Base-by-base conservation (phyloP, 35 echinoderm and acorn worm species). In the Holothuria glaberrima region DNA sequence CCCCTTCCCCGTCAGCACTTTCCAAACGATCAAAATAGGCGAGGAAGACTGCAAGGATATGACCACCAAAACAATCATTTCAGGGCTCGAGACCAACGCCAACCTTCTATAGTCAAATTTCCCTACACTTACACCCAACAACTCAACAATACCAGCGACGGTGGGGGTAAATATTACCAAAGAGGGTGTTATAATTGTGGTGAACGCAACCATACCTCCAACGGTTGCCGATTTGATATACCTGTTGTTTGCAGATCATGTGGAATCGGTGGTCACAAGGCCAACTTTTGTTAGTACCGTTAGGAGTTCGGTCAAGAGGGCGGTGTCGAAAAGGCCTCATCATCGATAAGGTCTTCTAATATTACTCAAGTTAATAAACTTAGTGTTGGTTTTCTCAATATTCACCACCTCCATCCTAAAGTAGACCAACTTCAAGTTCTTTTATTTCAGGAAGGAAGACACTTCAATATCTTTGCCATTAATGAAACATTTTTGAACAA, bases 331-430 rank as follows among this genome's bases (percentile, higher is more conserved):
- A 22, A 29, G 63, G 63, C 63, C 63, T 66, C 63, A 66, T 16
- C 63, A 66, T 66, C 12, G 19, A 17, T 66, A 66, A 66, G 21
- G 0, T 17, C 63, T 66, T 66, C 12, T 66, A 66, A 66, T 66
- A 66, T 66, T 6, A 17, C 63, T 66, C 63, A 66, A 66, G 63
- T 66, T 66, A 65, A 65, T 16, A 65, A 65, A 65, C 61, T 65
- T 65, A 16, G 17, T 65, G 61, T 65, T 65, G 61, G 61, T 6
- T 65, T 65, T 65, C 61, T 65, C 20, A 65, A 65, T 41, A 75
- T 75, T 75, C n/a, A 75, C 34, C 71, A 75, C 12, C 71, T 75
- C 31, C 38, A 75, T 30, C 5, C n/a, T 75, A 75, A 75, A 75
- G 71, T 45, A 75, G 71, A 75, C 19, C 32, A 75, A 41, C 71